Conservation (phyloP, 1,140 invertebrate species). For the Medauroidea extradentata region DNA sequence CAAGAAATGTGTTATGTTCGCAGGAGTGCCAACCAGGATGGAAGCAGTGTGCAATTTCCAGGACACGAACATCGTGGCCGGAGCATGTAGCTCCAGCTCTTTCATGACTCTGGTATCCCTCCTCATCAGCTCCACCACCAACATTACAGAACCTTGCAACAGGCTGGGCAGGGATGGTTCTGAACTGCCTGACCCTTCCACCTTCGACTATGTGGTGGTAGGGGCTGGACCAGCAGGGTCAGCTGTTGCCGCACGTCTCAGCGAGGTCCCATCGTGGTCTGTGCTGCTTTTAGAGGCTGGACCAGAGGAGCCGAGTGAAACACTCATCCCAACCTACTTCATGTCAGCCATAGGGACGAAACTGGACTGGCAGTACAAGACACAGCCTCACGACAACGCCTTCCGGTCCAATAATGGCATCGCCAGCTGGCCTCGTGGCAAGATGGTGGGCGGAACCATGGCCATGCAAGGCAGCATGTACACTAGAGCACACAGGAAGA, state of each 20-base stretch:
- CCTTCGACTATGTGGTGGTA: constrained; percentile 32
- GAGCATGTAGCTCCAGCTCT: not conserved
- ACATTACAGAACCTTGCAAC: constrained; percentile 10
- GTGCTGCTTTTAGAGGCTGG: constrained; percentile 48
- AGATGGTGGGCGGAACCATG: constrained; percentile 45
- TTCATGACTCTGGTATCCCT: not conserved
- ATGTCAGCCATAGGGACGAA: constrained; percentile 9
- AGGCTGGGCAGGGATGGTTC: not conserved
- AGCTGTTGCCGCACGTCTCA: constrained; percentile 24
- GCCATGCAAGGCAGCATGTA: constrained; percentile 55
- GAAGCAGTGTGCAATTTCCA: not conserved
- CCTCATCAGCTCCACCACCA: not conserved
- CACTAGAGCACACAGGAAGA: constrained; percentile 50
- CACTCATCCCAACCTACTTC: constrained; percentile 43
- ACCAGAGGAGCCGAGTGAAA: constrained; percentile 44
- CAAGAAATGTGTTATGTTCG: too few species aligned
- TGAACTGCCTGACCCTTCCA: not conserved
- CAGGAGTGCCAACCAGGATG: too few species aligned
- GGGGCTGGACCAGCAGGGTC: constrained; percentile 29
- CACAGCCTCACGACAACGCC: not conserved
- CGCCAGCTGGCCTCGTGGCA: constrained; percentile 13
- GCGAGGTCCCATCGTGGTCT: constrained; percentile 9
- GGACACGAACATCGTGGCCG: not conserved
- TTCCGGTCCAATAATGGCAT: not conserved
- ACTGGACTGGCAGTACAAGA: constrained; percentile 5